These are phyloP conservation scores for Arremon aurantiirostris DNA, from an alignment of 2,797 vertebrate species.

Conservation along the genomic window DNA sequence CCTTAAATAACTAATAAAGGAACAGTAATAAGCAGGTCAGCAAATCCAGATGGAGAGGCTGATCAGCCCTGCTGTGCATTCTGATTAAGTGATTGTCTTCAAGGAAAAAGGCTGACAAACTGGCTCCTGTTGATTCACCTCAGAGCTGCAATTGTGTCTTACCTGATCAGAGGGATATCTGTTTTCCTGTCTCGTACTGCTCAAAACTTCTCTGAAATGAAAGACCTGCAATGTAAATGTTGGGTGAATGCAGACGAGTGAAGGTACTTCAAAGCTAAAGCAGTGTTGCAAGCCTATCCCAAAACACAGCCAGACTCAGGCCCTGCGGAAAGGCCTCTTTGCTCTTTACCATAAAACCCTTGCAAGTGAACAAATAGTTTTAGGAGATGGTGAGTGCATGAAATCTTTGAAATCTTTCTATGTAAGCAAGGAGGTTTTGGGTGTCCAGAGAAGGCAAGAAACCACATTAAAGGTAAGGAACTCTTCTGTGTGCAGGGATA, in stretches of 20 bases:
- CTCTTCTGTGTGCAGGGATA: not conserved
- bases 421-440: not conserved
- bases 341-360: not conserved
- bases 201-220: conserved; percentile 38
- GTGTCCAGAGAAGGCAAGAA: not conserved
- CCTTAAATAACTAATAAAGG: not conserved
- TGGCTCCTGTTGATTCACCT: not conserved
- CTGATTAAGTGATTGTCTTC: not conserved
- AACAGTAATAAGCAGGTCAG: not conserved
- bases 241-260: not conserved
- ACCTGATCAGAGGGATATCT: not conserved
- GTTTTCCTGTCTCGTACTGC: not conserved
- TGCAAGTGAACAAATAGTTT: not conserved
- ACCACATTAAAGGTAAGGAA: not conserved
- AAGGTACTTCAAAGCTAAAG: not conserved
- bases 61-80: not conserved
- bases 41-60: not conserved
- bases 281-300: not conserved
- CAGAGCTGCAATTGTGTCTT: not conserved
- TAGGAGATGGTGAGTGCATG: not conserved
- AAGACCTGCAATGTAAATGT: conserved; percentile 59
- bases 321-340: not conserved
- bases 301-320: not conserved
- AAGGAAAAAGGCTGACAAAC: not conserved
- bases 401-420: not conserved